These are phyloP conservation scores for Emydoidea blandingii DNA, from an alignment of 2,797 vertebrate species.

Conservation along the genomic window DNA sequence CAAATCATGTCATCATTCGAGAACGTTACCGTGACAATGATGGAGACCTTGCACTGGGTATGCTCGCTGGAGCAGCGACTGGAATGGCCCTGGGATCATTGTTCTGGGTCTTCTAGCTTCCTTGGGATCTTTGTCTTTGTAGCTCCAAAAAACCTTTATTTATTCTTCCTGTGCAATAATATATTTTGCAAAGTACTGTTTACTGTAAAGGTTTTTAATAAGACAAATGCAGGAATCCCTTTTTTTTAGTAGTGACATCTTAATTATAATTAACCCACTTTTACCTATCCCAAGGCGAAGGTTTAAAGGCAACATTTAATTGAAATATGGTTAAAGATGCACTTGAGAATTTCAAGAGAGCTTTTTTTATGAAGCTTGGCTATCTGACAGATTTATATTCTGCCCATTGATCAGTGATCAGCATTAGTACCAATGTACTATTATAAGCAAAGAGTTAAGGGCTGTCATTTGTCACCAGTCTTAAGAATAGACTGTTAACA, in stretches of 20 bases:
- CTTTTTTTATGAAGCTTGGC: slow-evolving; percentile 22
- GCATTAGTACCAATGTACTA: slow-evolving; percentile 28
- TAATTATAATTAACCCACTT: slow-evolving; percentile 60
- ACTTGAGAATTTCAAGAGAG: slow-evolving; percentile 21
- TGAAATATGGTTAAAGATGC: neutral
- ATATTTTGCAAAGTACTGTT: slow-evolving; percentile 74
- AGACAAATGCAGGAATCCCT: slow-evolving; percentile 69
- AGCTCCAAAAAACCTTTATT: slow-evolving; percentile 66
- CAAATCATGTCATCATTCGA: slow-evolving; percentile 90
- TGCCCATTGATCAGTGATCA: slow-evolving; percentile 18
- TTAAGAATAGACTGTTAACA: neutral
- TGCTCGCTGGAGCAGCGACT: slow-evolving; percentile 94
- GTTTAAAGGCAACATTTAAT: slow-evolving; percentile 50
- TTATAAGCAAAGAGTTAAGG: slow-evolving; percentile 5
- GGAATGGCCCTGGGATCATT: slow-evolving; percentile 95
- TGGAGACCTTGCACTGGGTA: slow-evolving; percentile 90
- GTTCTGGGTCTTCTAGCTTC: slow-evolving; percentile 93
- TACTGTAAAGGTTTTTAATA: slow-evolving; percentile 69
- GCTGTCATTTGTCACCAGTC: slow-evolving; percentile 19
- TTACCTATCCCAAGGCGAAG: slow-evolving; percentile 54
- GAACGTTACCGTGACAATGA: slow-evolving; percentile 89
- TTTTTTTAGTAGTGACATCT: slow-evolving; percentile 73
- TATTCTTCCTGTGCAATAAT: slow-evolving; percentile 75
- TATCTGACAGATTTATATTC: neutral
- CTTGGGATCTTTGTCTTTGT: slow-evolving; percentile 21